Conservation (phyloP, 2,113 vertebrate species). For the Australoheros scitulus region DNA sequence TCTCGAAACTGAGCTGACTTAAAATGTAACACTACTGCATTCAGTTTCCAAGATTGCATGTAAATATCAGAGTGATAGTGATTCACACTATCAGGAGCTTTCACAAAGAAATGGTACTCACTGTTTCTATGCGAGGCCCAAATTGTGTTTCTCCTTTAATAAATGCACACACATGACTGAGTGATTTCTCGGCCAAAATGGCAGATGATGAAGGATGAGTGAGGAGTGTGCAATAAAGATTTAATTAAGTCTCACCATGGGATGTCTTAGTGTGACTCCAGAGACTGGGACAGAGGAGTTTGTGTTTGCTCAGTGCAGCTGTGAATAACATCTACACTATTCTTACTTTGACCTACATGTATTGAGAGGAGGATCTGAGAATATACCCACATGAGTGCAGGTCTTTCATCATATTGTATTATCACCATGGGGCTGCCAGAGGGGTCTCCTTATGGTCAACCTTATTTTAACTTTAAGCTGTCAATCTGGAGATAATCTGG, state of each 20-base stretch:
- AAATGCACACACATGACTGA: conserved; percentile 58
- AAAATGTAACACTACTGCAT: neutral
- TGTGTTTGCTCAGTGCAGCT: conserved; percentile 68
- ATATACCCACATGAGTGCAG: conserved; percentile 37
- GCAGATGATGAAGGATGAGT: conserved; percentile 71
- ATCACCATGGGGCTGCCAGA: conserved; percentile 25
- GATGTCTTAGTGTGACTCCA: conserved; percentile 64
- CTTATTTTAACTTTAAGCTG: conserved; percentile 49
- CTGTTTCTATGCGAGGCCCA: neutral
- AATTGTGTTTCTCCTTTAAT: conserved; percentile 55
- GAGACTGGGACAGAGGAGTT: conserved; percentile 62
- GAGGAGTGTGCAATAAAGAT: conserved; percentile 65
- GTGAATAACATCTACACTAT: conserved; percentile 65
- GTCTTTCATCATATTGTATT: conserved; percentile 30
- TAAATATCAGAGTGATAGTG: conserved; percentile 45
- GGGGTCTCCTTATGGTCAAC: conserved; percentile 52
- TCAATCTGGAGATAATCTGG: conserved; percentile 47
- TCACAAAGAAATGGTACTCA: conserved; percentile 6
- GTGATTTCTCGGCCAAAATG: conserved; percentile 62
- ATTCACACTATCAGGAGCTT: conserved; percentile 24
- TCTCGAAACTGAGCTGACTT: conserved; percentile 19
- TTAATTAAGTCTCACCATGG: conserved; percentile 75
- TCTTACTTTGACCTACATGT: conserved; percentile 69
- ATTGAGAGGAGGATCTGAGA: conserved; percentile 37
- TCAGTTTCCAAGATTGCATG: conserved; percentile 40